Percentiles rank a stretch among this genome's conserved stretches.
Evolutionary conservation across 2,888 invertebrate species (phyloP).

Genomic region (Andrena flavipes): DNA sequence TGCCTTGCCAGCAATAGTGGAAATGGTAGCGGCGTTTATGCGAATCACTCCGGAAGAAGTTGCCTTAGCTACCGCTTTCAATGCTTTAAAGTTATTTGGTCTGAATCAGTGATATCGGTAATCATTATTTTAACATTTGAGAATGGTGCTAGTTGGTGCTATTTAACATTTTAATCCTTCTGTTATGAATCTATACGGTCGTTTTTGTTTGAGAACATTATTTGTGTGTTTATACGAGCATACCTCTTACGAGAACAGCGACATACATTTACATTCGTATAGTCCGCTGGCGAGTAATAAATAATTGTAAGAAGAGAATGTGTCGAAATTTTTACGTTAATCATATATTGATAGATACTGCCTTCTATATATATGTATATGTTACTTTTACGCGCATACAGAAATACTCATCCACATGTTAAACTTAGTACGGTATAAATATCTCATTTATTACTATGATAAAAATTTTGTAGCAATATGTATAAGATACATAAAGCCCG

Average conservation of each 20-base stretch:
- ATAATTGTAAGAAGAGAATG: neutral
- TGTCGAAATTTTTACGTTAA: slow-evolving; percentile 35
- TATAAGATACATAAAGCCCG: slow-evolving; percentile 47
- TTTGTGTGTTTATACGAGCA: slow-evolving; percentile 30
- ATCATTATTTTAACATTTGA: slow-evolving; percentile 33
- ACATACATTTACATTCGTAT: neutral
- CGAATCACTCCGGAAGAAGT: slow-evolving; percentile 94
- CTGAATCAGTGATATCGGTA: slow-evolving; percentile 89
- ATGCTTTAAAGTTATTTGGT: slow-evolving; percentile 95
- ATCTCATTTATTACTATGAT: slow-evolving; percentile 34
- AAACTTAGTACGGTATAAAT: slow-evolving; percentile 34
- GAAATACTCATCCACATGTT: slow-evolving; percentile 40
- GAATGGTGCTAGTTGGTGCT: slow-evolving; percentile 77
- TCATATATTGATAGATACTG: slow-evolving; percentile 32
- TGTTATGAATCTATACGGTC: slow-evolving; percentile 16
- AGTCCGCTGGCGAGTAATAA: neutral
- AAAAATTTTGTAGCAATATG: slow-evolving; percentile 51
- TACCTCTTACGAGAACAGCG: slow-evolving; percentile 37
- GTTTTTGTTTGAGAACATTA: slow-evolving; percentile 27
- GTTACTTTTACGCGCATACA: slow-evolving; percentile 44
- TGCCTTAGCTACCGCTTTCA: slow-evolving; percentile 95
- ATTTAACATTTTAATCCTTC: slow-evolving; percentile 52
- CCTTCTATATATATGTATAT: slow-evolving; percentile 35
- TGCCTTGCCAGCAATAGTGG: slow-evolving; percentile 95
- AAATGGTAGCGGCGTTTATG: slow-evolving; percentile 97